These are phyloP conservation scores for Cataglyphis rosenhaueri DNA, from an alignment of 2,888 invertebrate genomes.

Conservation along the genomic window DNA sequence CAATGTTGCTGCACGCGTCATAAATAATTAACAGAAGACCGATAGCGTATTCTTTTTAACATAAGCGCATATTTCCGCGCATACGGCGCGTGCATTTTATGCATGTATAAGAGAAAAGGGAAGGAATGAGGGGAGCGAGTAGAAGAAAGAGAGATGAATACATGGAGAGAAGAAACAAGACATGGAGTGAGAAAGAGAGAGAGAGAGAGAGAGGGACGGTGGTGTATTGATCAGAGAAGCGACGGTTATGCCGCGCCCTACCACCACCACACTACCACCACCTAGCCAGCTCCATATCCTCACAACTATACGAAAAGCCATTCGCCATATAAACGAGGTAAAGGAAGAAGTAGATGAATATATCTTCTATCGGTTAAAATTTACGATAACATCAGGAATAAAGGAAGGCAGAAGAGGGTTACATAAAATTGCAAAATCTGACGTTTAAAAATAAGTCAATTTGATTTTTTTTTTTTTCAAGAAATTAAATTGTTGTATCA, in stretches of 20 bases:
- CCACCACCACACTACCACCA: constrained; percentile 78
- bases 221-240: constrained; percentile 85
- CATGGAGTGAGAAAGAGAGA: constrained; percentile 74
- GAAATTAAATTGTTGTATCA: not conserved
- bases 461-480: not conserved
- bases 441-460: not conserved
- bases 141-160: constrained; percentile 61
- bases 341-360: constrained; percentile 49
- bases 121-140: constrained; percentile 14
- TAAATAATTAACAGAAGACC: constrained; percentile 29
- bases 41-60: constrained; percentile 60
- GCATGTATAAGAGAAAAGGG: constrained; percentile 34
- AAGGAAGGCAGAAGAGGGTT: constrained; percentile 6
- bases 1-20: not conserved
- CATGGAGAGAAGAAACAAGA: constrained; percentile 60
- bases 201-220: constrained; percentile 79
- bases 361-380: constrained; percentile 43
- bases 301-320: constrained; percentile 61
- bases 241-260: constrained; percentile 84
- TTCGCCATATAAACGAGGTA: constrained; percentile 54
- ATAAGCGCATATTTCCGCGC: constrained; percentile 51
- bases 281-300: constrained; percentile 56
- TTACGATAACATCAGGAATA: constrained; percentile 5
- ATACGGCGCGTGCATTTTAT: constrained; percentile 66
- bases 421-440: constrained; percentile 17